Evolutionary conservation across 2,113 vertebrate species (phyloP).

Genomic region (Phaethon lepturus): DNA sequence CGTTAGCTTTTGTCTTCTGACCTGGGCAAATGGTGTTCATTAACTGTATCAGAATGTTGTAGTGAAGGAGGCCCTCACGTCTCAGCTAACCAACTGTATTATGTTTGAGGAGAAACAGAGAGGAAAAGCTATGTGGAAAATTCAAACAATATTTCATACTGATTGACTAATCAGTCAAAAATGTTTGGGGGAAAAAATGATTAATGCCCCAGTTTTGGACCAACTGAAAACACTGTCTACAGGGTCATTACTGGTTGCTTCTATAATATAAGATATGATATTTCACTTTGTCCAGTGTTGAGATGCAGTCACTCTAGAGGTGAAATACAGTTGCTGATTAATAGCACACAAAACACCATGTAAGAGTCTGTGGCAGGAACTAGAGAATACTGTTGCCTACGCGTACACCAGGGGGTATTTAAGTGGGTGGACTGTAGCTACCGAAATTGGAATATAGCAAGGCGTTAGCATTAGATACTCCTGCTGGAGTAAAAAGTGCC

Average conservation of each 20-base stretch:
- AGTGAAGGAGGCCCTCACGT: background rate
- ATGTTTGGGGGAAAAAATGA: background rate
- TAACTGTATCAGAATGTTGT: background rate
- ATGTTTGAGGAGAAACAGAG: background rate
- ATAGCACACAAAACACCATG: background rate
- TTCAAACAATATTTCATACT: background rate
- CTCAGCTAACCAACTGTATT: background rate
- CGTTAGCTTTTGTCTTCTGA: background rate
- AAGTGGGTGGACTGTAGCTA: slow-evolving; percentile 30
- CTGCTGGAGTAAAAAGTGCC: background rate
- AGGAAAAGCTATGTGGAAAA: background rate
- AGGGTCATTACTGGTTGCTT: background rate
- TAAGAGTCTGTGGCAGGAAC: slow-evolving; percentile 17
- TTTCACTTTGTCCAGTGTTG: background rate
- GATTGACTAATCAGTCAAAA: background rate
- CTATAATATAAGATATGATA: rapidly evolving
- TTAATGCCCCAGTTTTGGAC: background rate
- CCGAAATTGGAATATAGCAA: slow-evolving; percentile 31
- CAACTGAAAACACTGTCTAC: background rate
- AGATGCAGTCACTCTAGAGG: background rate
- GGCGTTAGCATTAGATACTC: background rate
- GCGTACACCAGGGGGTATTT: background rate
- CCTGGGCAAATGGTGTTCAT: background rate
- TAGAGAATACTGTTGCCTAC: background rate
- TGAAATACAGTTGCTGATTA: slow-evolving; percentile 41